phyloP scores from a whole-genome alignment of 2,888 invertebrate genomes.

The Megalurothrips usitatus region DNA sequence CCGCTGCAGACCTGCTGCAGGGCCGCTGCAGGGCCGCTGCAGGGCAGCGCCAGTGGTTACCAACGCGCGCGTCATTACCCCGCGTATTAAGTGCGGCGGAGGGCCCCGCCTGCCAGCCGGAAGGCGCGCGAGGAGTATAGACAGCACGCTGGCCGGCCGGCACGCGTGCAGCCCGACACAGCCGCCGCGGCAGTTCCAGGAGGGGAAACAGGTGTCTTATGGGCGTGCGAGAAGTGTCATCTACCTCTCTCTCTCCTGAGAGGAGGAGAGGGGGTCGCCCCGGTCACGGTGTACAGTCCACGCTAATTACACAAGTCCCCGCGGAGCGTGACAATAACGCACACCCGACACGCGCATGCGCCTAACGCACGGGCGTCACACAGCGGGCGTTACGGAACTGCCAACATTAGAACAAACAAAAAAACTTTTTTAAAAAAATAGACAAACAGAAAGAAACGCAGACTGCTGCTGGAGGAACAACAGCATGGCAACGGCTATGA shows the following conservation, averaged over 20 bases:
- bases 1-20: too few species aligned
- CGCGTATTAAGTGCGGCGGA: constrained; percentile 6
- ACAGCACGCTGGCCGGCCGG: background rate
- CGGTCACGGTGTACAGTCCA: constrained; percentile 5
- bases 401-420: too few species aligned
- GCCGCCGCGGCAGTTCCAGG: background rate
- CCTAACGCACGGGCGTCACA: too few species aligned
- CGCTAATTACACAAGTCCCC: constrained; percentile 5
- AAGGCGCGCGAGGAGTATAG: constrained; percentile 2
- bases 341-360: background rate
- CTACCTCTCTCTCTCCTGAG: background rate
- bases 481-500: too few species aligned
- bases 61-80: constrained; percentile 5
- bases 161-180: too few species aligned
- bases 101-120: constrained; percentile 12
- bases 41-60: background rate
- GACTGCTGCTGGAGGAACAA: too few species aligned
- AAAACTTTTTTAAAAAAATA: too few species aligned
- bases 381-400: too few species aligned
- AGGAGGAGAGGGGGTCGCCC: background rate
- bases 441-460: too few species aligned
- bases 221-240: background rate
- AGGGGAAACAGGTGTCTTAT: constrained; percentile 7
- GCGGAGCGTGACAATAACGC: constrained; percentile 11
- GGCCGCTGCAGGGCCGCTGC: background rate